A percentile compares a stretch with the other conserved stretches of the same genome.
These are phyloP conservation scores for Epistrophella euchroma DNA, from an alignment of 2,888 invertebrate genomes.

Conservation along the genomic window DNA sequence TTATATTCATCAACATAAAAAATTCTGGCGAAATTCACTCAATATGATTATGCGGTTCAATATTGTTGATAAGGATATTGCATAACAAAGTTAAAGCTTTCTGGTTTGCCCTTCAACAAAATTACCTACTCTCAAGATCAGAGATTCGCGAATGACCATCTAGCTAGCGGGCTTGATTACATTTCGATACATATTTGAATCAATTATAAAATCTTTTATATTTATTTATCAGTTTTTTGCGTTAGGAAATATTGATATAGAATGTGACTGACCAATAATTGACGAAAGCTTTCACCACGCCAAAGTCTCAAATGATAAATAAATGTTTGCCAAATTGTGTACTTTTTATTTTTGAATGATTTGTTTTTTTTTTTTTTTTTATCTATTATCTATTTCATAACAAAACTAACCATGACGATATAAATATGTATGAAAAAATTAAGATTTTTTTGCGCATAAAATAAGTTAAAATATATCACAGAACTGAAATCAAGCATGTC, in stretches of 20 bases:
- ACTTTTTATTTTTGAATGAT: conserved; percentile 41
- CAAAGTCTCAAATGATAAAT: conserved; percentile 13
- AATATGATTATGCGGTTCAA: conserved; percentile 17
- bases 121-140: conserved; percentile 30
- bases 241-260: conserved; percentile 37
- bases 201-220: neutral
- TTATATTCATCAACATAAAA: neutral
- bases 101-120: conserved; percentile 8
- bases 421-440: conserved; percentile 1
- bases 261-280: neutral
- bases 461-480: conserved; percentile 32
- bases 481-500: conserved; percentile 76
- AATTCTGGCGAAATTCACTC: conserved; percentile 9
- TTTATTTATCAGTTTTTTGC: conserved; percentile 13
- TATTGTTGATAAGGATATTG: conserved; percentile 49
- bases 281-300: conserved; percentile 50
- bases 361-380: neutral
- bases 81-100: conserved; percentile 55
- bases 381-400: conserved; percentile 41
- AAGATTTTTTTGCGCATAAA: conserved; percentile 48
- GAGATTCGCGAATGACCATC: neutral
- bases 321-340: conserved; percentile 41
- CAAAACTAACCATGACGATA: conserved; percentile 54
- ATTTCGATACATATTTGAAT: neutral
- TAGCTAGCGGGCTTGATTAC: neutral